Evolutionary conservation across 1,140 invertebrate genomes (phyloP), one percentile per base, ranked within the genome.

Genomic region (Lasioglossum baleicum): DNA sequence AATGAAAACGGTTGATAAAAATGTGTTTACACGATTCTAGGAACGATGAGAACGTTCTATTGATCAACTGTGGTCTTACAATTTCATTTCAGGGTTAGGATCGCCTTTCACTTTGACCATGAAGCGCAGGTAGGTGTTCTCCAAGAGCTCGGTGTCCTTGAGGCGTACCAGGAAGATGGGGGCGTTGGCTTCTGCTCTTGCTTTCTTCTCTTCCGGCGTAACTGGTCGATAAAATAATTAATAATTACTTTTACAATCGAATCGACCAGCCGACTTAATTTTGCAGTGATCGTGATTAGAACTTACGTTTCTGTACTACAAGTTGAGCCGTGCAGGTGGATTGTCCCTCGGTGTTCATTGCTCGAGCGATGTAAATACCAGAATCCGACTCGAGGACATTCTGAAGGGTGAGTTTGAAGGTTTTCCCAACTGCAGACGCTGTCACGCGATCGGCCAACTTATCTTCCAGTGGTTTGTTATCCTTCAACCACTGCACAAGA

Each of bases 321-420:
- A 98, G 94, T 90, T 97, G 96, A 64, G 97, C 97, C 56, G 97
- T 97, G 89, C 97, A 97, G 70, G 95, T 95, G 10, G 96, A 95
- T 86, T 96, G 96, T 51, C 97, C 96, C 51, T 96, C 95, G 0
- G 94, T 93, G 89, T 98, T 98, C 63, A 95, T 95, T n/a, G 98
- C 98, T 56, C 97, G 95, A 68, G 97, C 97, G 0, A 97, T 98
- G 90, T 99, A 99, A 31, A 97, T 94, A 20, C 98, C 98, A 3
- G 95, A 95, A 93, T 99, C 98, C 53, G 95, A 95, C 73, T 96
- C 96, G 31, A 94, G 94, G 74, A 96, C 97, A 86, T 98, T 96
- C 83, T 96, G 94, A 31, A 99, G 95, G 85, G 96, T 94, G 73
- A 99, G 93, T 70, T 94, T 95, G 90, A 95, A 96, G 1, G 91